phyloP scores from a whole-genome alignment of 2,797 vertebrate genomes.

The Tapirus indicus region DNA sequence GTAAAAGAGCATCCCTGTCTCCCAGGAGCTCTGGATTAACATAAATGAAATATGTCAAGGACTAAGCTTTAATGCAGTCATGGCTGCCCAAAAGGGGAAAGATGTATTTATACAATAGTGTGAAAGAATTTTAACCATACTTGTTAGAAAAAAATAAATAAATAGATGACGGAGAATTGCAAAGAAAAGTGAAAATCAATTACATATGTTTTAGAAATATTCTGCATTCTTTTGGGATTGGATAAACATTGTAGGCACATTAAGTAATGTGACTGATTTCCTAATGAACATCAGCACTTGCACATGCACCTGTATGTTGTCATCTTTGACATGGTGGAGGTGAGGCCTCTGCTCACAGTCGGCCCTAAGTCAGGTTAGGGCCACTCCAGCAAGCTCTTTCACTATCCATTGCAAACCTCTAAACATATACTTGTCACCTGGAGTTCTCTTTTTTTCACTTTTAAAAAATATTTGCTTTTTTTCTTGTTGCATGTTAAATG shows the following conservation, averaged over 20 bases:
- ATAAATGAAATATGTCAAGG: not conserved
- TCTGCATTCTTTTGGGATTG: not conserved
- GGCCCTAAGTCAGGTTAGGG: not conserved
- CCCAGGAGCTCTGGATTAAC: not conserved
- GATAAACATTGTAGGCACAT: not conserved
- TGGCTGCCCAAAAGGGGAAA: not conserved
- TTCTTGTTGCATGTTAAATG: not conserved
- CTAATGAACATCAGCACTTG: not conserved
- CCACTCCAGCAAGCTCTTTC: not conserved
- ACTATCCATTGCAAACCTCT: not conserved
- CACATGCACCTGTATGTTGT: not conserved
- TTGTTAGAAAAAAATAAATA: constrained; percentile 41
- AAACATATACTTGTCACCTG: not conserved
- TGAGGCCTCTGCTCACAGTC: not conserved
- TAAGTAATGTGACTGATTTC: not conserved
- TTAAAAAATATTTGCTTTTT: not conserved
- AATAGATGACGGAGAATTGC: not conserved
- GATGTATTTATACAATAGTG: not conserved
- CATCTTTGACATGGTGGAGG: not conserved
- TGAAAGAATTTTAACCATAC: not conserved
- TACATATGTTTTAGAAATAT: constrained; percentile 8
- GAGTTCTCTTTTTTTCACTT: not conserved
- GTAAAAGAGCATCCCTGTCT: not conserved
- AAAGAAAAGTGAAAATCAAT: constrained; percentile 32
- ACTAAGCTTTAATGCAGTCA: not conserved